Base-by-base conservation (phyloP, 1,140 invertebrate species). In the Penaeus indicus region DNA sequence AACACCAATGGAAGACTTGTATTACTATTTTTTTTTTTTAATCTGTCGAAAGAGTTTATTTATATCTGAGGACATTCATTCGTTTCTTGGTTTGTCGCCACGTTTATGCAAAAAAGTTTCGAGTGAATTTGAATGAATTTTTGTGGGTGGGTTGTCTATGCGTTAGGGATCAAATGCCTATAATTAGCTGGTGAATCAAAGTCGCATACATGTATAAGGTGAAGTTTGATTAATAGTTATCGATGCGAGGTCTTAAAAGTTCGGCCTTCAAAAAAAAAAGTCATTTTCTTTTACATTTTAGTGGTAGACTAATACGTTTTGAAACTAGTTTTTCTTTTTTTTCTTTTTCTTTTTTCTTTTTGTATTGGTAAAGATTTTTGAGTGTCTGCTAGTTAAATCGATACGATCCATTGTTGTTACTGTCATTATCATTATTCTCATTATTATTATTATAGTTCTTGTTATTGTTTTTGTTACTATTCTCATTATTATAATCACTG, bases 131-230 rank as follows among this genome's bases (percentile, higher is more conserved):
- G 18, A 32, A 22, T 32, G 25, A 16, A 8, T 47, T 25, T 79
- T 25, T 38, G 27, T 79, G 77, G 25, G 77, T 79, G 77, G 25
- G 77, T 79, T 79, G 77, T 79, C n/a, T 79, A 19, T 79, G 77
- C 7, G 77, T 79, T n/a, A 42, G 7, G 38, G 7, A 42, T 42
- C 7, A 8, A 42, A 42, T 79, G 77, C 7, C n/a, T 79, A 5
- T 79, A 32, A 13, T 16, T 79, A 42, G 22, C 25, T 79, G 77
- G 27, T 25, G 27, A 42, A 32, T 25, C 19, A 32, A 25, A 21
- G 4, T 21, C 21, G n/a, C 7, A 27, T 25, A 38, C 16, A 8
- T 27, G 21, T 3, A 10, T n/a, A 78, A 13, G 38, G 16, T 78
- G 13, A 21, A 78, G 21, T 79, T 11, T 79, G 22, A 79, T 79